A percentile compares a stretch with the other conserved stretches of the same genome.
phyloP scores from a whole-genome alignment of 1,140 invertebrate genomes.

The Cotesia vestalis region DNA sequence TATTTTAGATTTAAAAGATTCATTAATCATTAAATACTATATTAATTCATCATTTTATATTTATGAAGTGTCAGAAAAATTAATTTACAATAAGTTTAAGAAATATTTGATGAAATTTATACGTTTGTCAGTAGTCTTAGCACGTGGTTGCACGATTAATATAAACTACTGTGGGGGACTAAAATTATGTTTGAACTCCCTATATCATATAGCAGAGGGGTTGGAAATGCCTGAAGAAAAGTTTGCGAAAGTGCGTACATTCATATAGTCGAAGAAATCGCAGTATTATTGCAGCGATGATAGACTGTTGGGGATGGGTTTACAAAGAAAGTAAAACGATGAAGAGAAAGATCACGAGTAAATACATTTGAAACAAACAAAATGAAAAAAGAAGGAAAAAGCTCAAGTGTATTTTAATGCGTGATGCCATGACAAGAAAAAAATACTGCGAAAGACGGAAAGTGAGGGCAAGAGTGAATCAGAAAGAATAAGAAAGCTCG shows the following conservation, averaged over 20 bases:
- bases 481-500: too few relatives aligned
- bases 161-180: background rate
- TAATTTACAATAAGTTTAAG: background rate
- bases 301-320: constrained; percentile 14
- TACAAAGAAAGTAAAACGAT: constrained; percentile 21
- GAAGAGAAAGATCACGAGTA: constrained; percentile 16
- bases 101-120: constrained; percentile 5
- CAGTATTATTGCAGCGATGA: constrained; percentile 2
- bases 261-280: constrained; percentile 7
- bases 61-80: background rate
- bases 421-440: background rate
- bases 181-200: constrained; percentile 3
- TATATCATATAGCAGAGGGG: background rate
- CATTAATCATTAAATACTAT: too few relatives aligned
- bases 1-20: too few relatives aligned
- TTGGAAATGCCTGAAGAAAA: constrained; percentile 8
- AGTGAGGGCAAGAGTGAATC: too few relatives aligned
- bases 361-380: background rate
- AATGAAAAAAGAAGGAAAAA: background rate
- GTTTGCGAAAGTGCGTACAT: background rate
- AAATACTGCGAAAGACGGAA: too few relatives aligned
- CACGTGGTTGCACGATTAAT: constrained; percentile 26
- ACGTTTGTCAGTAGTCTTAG: background rate
- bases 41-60: too few relatives aligned
- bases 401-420: background rate